phyloP scores from a whole-genome alignment of 2,113 vertebrate genomes.

The Leiothrix lutea region DNA sequence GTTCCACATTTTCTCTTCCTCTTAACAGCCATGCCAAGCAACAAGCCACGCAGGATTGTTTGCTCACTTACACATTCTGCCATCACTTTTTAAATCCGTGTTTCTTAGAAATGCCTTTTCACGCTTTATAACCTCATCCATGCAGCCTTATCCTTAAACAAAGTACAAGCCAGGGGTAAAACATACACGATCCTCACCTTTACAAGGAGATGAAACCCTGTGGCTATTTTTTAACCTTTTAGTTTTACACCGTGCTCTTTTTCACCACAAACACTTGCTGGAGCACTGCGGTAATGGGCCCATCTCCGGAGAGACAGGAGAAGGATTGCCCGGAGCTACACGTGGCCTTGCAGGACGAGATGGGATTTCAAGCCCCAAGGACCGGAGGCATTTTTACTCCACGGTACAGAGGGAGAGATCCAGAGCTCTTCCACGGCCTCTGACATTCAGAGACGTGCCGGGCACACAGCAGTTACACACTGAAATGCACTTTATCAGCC shows the following conservation, averaged over 20 bases:
- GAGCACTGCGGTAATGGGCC: not conserved
- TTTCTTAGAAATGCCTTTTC: not conserved
- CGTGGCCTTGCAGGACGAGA: not conserved
- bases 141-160: not conserved
- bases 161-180: not conserved
- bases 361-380: not conserved
- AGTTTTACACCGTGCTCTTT: not conserved
- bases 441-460: not conserved
- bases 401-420: accelerated
- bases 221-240: conserved; percentile 25
- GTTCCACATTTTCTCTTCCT: not conserved
- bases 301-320: not conserved
- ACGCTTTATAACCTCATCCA: not conserved
- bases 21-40: not conserved
- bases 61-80: not conserved
- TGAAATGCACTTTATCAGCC: not conserved
- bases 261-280: not conserved
- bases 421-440: not conserved
- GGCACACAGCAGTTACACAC: not conserved
- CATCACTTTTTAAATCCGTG: not conserved
- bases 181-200: not conserved
- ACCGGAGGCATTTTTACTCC: not conserved
- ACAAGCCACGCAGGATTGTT: not conserved
- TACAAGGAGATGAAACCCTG: conserved; percentile 2
- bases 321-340: not conserved